Evolutionary conservation across 2,113 vertebrate species (phyloP).

Genomic region (Gallinago media): DNA sequence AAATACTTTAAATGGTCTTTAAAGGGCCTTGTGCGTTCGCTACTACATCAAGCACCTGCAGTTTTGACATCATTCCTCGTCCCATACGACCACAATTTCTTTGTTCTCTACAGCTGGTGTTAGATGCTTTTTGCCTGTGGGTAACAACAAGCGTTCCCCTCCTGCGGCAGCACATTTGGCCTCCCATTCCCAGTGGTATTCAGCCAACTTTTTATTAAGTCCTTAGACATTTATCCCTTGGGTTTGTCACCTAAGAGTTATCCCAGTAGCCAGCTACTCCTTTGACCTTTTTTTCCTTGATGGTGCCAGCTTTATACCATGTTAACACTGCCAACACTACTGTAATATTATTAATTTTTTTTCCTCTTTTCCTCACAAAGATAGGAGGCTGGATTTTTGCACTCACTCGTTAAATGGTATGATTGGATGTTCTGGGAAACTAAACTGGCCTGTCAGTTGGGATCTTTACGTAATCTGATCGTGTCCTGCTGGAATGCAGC

Average conservation of each 20-base stretch:
- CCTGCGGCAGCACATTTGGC: neutral
- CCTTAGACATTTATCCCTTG: neutral
- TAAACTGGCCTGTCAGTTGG: neutral
- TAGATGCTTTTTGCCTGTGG: neutral
- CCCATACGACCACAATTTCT: neutral
- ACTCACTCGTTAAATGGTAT: neutral
- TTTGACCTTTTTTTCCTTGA: neutral
- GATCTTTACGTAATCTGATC: neutral
- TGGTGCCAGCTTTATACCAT: neutral
- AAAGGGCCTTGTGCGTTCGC: neutral
- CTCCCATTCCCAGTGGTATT: neutral
- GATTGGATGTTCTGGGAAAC: neutral
- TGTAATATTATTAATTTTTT: neutral
- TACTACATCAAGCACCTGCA: neutral
- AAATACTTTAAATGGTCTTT: neutral
- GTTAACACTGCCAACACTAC: neutral
- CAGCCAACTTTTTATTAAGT: neutral
- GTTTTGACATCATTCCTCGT: neutral
- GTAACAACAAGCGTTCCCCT: neutral
- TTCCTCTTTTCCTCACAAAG: neutral
- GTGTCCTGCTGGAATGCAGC: neutral
- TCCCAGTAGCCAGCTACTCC: neutral
- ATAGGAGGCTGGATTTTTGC: neutral
- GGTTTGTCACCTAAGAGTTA: neutral
- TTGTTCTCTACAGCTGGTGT: neutral